Percentiles rank a stretch among this genome's conserved stretches.
phyloP scores from a whole-genome alignment of 2,888 invertebrate genomes.

The Drosophila testacea region DNA sequence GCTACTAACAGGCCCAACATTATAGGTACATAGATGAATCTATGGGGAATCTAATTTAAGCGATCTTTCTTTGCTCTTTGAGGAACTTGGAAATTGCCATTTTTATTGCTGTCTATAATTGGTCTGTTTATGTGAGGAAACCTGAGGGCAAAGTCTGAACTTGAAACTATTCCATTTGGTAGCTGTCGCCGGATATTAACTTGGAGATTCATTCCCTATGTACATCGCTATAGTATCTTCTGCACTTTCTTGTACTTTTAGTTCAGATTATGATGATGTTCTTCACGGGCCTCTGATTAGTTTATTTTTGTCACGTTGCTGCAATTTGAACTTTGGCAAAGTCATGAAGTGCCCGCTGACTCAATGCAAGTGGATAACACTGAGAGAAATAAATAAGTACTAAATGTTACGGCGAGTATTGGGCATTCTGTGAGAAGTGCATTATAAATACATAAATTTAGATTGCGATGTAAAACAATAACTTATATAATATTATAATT shows the following conservation, averaged over 20 bases:
- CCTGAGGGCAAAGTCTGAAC: constrained; percentile 55
- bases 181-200: constrained; percentile 1
- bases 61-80: constrained; percentile 38
- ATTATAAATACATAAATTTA: neutral
- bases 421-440: neutral
- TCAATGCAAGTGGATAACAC: constrained; percentile 35
- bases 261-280: constrained; percentile 67
- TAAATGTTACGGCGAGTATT: no score
- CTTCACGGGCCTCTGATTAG: constrained; percentile 45
- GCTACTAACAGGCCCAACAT: neutral
- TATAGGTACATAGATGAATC: constrained; percentile 11
- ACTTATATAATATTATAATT: neutral
- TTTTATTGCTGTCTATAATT: constrained; percentile 75
- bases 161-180: constrained; percentile 58
- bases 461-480: neutral
- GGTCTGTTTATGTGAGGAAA: constrained; percentile 60
- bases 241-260: constrained; percentile 1
- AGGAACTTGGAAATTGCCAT: constrained; percentile 46
- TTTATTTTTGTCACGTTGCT: constrained; percentile 63
- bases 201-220: constrained; percentile 8
- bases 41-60: constrained; percentile 56
- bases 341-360: constrained; percentile 45
- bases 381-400: constrained; percentile 13
- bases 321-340: constrained; percentile 61
- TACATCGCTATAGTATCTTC: neutral